A percentile compares a stretch with the other conserved stretches of the same genome.
Evolutionary conservation across 2,888 invertebrate genomes (phyloP).

Genomic region (Pilophorus perplexus): DNA sequence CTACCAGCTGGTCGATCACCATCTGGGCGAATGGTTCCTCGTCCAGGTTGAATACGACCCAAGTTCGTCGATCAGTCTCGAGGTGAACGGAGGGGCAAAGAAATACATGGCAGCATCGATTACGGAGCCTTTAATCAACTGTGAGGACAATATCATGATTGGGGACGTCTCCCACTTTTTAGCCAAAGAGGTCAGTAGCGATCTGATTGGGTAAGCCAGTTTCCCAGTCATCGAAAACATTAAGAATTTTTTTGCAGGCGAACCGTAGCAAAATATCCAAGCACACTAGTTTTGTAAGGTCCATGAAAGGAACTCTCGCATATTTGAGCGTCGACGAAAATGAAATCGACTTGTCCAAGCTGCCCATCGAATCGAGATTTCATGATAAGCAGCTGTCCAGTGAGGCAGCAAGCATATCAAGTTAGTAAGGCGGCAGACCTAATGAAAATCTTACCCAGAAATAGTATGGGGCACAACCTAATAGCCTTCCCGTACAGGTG

Average conservation of each 20-base stretch:
- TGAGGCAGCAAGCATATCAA: conserved; percentile 29
- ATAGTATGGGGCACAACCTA: no score
- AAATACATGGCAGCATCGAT: not conserved
- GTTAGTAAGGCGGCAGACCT: no score
- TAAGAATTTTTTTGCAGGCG: not conserved
- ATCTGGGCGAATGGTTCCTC: conserved; percentile 33
- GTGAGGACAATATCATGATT: conserved; percentile 33
- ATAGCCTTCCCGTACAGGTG: no score
- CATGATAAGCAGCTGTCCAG: conserved; percentile 31
- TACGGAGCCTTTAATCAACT: conserved; percentile 1
- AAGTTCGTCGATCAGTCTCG: conserved; percentile 28
- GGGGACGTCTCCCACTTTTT: conserved; percentile 23
- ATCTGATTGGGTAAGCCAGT: no score
- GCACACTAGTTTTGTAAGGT: not conserved
- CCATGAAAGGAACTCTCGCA: conserved; percentile 33
- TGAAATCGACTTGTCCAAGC: conserved; percentile 24
- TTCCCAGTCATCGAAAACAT: no score
- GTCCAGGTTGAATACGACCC: conserved; percentile 31
- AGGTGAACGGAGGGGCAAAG: conserved; percentile 43
- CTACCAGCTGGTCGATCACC: conserved; percentile 31
- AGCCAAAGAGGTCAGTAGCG: no score
- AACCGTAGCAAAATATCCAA: not conserved
- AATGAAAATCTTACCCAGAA: not conserved
- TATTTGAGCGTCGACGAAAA: conserved; percentile 34
- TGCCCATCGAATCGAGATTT: conserved; percentile 20